phyloP scores from a whole-genome alignment of 1,140 invertebrate genomes.

The Myzus persicae region DNA sequence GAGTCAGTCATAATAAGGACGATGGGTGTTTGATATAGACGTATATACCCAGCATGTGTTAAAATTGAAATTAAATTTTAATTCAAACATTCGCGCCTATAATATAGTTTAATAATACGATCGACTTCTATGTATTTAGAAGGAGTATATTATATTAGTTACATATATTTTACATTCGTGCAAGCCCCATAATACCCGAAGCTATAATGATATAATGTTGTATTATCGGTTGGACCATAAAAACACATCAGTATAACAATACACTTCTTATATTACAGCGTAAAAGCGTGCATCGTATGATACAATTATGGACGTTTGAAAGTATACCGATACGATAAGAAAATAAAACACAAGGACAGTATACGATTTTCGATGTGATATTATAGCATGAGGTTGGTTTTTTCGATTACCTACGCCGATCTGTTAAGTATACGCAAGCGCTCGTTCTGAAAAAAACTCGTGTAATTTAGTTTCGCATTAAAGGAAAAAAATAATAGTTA shows the following conservation, averaged over 20 bases:
- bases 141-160: neutral
- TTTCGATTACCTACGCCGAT: neutral
- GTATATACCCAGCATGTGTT: no score
- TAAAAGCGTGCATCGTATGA: neutral
- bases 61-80: neutral
- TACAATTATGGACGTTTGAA: neutral
- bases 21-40: neutral
- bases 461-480: constrained; percentile 8
- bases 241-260: neutral
- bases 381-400: neutral
- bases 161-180: neutral
- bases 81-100: no score
- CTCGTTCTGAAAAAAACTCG: neutral
- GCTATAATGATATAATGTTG: neutral
- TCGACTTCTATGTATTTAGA: neutral
- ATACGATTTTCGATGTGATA: neutral
- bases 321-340: neutral
- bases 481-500: constrained; percentile 5
- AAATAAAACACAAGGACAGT: constrained; percentile 34
- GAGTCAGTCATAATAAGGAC: no score
- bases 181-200: neutral
- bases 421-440: no score
- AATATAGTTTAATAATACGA: no score
- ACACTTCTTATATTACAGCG: neutral
- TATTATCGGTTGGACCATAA: neutral